Conservation (phyloP, 2,113 vertebrate species). For the Rhegmatorhina hoffmannsi region DNA sequence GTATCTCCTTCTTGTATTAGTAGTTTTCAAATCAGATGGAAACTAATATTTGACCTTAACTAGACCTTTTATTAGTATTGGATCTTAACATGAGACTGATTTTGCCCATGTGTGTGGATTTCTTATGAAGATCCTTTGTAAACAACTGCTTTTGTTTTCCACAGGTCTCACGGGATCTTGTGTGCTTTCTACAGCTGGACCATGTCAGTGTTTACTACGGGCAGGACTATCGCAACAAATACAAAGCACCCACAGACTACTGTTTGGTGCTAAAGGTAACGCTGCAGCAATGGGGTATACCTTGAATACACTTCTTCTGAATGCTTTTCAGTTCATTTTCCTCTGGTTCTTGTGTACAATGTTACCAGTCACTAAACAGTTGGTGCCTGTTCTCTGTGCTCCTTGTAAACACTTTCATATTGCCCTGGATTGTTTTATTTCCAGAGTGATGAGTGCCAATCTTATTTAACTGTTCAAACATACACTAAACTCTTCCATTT, state of each 20-base stretch:
- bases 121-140: neutral
- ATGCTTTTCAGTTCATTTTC: neutral
- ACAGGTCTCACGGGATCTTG: slow-evolving; percentile 93
- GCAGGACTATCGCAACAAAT: slow-evolving; percentile 96
- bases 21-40: neutral
- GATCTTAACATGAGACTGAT: neutral
- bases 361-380: neutral
- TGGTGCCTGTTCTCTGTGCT: neutral
- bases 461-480: neutral
- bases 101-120: neutral
- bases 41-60: neutral
- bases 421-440: neutral
- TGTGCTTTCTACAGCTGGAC: slow-evolving; percentile 97
- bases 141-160: neutral
- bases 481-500: neutral
- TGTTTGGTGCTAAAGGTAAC: slow-evolving; percentile 94
- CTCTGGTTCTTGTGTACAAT: neutral
- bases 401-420: neutral
- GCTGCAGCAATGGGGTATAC: neutral
- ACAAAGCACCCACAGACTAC: slow-evolving; percentile 96
- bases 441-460: neutral
- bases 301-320: neutral
- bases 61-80: neutral
- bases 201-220: slow-evolving; percentile 97
- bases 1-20: neutral